phyloP scores from a whole-genome alignment of 1,140 invertebrate genomes.

The Aphaenogaster rudis region DNA sequence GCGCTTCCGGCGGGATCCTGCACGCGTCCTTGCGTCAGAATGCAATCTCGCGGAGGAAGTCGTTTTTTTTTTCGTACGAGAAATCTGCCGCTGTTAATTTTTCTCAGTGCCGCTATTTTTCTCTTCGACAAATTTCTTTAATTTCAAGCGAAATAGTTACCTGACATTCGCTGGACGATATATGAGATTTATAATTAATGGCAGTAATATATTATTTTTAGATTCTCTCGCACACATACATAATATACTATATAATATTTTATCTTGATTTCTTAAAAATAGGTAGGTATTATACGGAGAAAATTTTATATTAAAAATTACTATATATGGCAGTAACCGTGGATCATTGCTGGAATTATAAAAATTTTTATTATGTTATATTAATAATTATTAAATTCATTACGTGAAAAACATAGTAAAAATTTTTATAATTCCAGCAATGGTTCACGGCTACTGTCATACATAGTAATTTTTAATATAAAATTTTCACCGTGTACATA shows the following conservation, averaged over 20 bases:
- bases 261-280: not conserved
- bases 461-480: too few species aligned
- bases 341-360: too few species aligned
- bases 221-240: not conserved
- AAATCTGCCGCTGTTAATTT: not conserved
- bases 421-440: too few species aligned
- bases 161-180: not conserved
- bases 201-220: not conserved
- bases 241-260: not conserved
- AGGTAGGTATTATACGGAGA: not conserved
- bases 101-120: not conserved
- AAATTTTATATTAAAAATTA: too few species aligned
- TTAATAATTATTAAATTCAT: too few species aligned
- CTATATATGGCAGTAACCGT: too few species aligned
- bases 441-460: too few species aligned
- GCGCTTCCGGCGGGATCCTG: constrained; percentile 1
- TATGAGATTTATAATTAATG: not conserved
- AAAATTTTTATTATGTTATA: too few species aligned
- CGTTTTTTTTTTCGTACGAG: not conserved
- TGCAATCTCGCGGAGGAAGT: constrained; percentile 2
- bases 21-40: not conserved
- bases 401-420: too few species aligned
- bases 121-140: constrained; percentile 15
- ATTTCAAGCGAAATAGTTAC: not conserved
- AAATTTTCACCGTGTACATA: too few species aligned